Base-by-base conservation (phyloP, 2,797 vertebrate genomes). In the Melanotaenia boesemani region DNA sequence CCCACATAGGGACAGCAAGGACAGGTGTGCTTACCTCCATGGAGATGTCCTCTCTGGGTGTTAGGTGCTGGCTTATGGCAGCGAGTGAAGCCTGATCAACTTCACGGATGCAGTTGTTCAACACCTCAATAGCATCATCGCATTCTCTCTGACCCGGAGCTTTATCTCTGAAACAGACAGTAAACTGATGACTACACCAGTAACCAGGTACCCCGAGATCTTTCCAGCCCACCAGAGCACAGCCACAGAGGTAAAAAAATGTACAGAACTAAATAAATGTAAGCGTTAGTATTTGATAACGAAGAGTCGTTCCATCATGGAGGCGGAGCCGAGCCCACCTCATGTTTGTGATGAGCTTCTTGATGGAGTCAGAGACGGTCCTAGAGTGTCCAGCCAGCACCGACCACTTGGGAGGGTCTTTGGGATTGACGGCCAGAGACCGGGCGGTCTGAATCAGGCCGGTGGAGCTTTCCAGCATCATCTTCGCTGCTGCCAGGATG, bases 281-380 rank as follows among this genome's bases (percentile, higher is more conserved):
- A 0, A 10, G 37, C 10, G 1, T 39, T 3, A 12, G 37, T 39
- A 3, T 37, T 3, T 12, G 37, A 39, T 39, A 9, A 12, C 11
- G 37, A 3, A 36, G 37, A 39, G 37, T 11, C 11, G 37, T 39
- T 12, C 11, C 37, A 39, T 37, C 36, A 37, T 37, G 8, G 11
- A 39, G 11, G 37, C 11, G 15, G n/a, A 60, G 20, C 9, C 50
- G 18, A 8, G 22, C 13, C 84, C 88, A 98, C 98, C 98, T 98
- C 97, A 99, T 99, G 91, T 97, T 99, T 68, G 98, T 98, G 76
- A 99, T 99, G 28, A 99, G 95, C 74, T 98, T 99, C 95, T 99
- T 99, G 90, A 99, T 99, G 84, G 98, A 99, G 84, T 99, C 98
- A 0, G 98, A 99, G 83, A 99, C 97, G 0, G 97, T 99, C 36